Base-by-base conservation (phyloP, 2,888 invertebrate genomes). In the Smittia aterrima region DNA sequence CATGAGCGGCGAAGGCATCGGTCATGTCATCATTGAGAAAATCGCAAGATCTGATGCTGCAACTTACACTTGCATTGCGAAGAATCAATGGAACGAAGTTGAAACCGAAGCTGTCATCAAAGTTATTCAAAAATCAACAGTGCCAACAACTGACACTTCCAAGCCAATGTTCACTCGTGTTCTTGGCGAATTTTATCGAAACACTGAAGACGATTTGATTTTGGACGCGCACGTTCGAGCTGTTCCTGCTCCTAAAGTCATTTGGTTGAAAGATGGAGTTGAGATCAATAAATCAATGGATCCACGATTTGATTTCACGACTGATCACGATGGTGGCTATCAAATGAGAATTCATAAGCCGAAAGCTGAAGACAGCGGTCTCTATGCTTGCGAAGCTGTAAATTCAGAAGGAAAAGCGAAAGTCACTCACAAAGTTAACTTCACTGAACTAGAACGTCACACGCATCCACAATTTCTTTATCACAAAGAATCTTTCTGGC, bases 61-160 rank as follows among this genome's bases (percentile, higher is more conserved):
- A n/a, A 89, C 90, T 77, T 95, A 93, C 79, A 87, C 88, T 4
- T 93, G 94, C 78, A 84, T 89, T 0, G 93, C 91, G 13, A 87
- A 86, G 77, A 95, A 94, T 80, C 86, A 87, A 76, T 87, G 89
- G 78, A 93, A 93, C 25, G 86, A 88, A 75, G 85, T 89, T 1
- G 86, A 85, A 32, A 89, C 90, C 11, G 87, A 89, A n/a, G 91
- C 92, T n/a, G 38, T 25, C 4, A 62, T 72, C 20, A 58, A 40
- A 25, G 72, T 72, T 16, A 72, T 72, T 16, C 62, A 58, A 13
- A 72, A 40, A 62, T 40, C 22, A 1, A 22, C 7, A 16, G 84
- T 84, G 9, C 72, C 76, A 88, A 7, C 92, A 81, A 86, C 89
- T 20, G 86, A 89, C 70, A 89, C 91, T 0, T 86, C 88, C 76